Percentiles rank a stretch among this genome's conserved stretches.
Evolutionary conservation across 2,888 invertebrate genomes (phyloP).

Genomic region (Ophonus ardosiacus): DNA sequence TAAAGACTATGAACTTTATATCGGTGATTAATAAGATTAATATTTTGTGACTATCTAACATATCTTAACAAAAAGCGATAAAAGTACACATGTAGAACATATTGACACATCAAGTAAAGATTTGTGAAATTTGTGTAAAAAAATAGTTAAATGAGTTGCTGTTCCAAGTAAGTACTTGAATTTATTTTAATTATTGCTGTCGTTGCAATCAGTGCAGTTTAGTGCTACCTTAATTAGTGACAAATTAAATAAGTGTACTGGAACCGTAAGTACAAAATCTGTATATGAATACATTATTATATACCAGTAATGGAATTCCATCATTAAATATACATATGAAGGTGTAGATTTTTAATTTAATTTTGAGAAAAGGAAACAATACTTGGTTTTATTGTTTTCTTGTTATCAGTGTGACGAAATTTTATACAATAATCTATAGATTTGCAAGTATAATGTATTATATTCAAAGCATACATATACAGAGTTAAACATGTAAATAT

Average conservation of each 20-base stretch:
- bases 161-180: conserved; percentile 36
- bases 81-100: conserved; percentile 37
- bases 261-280: no score
- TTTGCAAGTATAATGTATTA: no score
- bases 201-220: not conserved
- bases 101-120: conserved; percentile 3
- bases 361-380: not conserved
- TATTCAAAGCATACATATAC: no score
- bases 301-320: no score
- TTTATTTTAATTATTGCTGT: not conserved
- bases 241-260: not conserved
- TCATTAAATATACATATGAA: no score
- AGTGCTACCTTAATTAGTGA: not conserved
- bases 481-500: no score
- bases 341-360: no score
- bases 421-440: no score
- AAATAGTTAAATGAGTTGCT: conserved; percentile 43
- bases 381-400: not conserved
- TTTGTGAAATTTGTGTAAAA: conserved; percentile 24
- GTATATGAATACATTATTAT: no score
- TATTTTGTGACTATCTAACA: conserved; percentile 35
- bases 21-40: conserved; percentile 46
- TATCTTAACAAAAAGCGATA: conserved; percentile 50
- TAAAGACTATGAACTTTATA: conserved; percentile 13
- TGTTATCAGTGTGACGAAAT: not conserved